phyloP scores from a whole-genome alignment of 2,113 vertebrate genomes.

The Ascaphus truei region DNA sequence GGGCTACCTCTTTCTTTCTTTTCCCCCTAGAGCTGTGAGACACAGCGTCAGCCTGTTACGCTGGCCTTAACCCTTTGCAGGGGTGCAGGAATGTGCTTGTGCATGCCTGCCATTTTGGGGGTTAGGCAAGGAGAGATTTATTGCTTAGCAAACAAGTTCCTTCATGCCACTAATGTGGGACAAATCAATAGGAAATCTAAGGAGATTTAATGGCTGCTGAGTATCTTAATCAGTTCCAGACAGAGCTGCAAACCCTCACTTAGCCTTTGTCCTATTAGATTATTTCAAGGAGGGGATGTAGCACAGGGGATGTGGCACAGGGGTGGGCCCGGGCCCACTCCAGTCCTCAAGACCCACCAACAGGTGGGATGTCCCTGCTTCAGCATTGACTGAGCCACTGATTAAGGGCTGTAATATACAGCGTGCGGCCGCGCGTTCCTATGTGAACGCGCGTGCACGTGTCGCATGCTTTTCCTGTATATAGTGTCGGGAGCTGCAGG shows the following conservation, averaged over 20 bases:
- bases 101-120: not conserved
- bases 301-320: too few species aligned
- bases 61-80: not conserved
- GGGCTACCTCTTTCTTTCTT: conserved; percentile 19
- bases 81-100: conserved; percentile 17
- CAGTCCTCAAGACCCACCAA: too few species aligned
- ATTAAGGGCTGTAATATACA: too few species aligned
- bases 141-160: conserved; percentile 28
- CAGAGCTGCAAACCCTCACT: conserved; percentile 15
- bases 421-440: too few species aligned
- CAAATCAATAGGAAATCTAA: conserved; percentile 18
- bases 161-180: conserved; percentile 5
- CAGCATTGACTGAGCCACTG: too few species aligned
- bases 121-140: conserved; percentile 17
- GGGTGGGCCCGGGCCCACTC: too few species aligned
- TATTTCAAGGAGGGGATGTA: too few species aligned
- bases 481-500: too few species aligned
- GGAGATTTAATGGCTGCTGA: conserved; percentile 10
- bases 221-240: conserved; percentile 20
- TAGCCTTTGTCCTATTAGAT: too few species aligned
- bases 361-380: too few species aligned
- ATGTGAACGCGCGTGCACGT: too few species aligned
- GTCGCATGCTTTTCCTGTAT: too few species aligned
- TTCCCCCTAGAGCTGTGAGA: conserved; percentile 4
- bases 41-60: not conserved